These are phyloP conservation scores for Oophaga sylvatica DNA, from an alignment of 2,797 vertebrate species.

Conservation along the genomic window DNA sequence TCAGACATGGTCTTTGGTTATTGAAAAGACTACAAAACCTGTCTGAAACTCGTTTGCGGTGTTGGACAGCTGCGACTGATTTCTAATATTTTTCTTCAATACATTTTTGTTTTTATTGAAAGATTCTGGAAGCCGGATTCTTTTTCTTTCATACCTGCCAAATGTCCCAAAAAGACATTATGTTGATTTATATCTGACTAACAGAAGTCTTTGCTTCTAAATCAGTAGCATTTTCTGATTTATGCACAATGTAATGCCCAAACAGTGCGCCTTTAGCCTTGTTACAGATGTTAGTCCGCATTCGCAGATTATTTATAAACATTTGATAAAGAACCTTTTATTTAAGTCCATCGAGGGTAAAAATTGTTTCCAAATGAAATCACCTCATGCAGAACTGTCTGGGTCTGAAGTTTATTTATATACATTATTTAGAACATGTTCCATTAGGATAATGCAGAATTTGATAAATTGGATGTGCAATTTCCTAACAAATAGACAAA, in stretches of 20 bases:
- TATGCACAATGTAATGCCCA: neutral
- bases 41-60: too few relatives aligned
- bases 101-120: too few relatives aligned
- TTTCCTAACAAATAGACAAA: constrained; percentile 34
- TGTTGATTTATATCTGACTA: too few relatives aligned
- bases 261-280: neutral
- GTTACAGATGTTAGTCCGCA: neutral
- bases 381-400: neutral
- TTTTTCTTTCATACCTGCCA: too few relatives aligned
- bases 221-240: neutral
- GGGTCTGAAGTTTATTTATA: neutral
- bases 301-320: neutral
- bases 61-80: too few relatives aligned
- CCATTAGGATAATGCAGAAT: constrained; percentile 34
- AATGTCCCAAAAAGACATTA: too few relatives aligned
- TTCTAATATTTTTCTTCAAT: too few relatives aligned
- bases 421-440: constrained; percentile 24
- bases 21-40: too few relatives aligned
- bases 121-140: too few relatives aligned
- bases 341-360: neutral
- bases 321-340: neutral
- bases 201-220: too few relatives aligned
- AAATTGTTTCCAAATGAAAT: constrained; percentile 1
- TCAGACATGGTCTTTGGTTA: too few relatives aligned
- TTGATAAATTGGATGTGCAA: constrained; percentile 21